Conservation (phyloP, 2,888 invertebrate species). For the Eremobia ochroleuca region DNA sequence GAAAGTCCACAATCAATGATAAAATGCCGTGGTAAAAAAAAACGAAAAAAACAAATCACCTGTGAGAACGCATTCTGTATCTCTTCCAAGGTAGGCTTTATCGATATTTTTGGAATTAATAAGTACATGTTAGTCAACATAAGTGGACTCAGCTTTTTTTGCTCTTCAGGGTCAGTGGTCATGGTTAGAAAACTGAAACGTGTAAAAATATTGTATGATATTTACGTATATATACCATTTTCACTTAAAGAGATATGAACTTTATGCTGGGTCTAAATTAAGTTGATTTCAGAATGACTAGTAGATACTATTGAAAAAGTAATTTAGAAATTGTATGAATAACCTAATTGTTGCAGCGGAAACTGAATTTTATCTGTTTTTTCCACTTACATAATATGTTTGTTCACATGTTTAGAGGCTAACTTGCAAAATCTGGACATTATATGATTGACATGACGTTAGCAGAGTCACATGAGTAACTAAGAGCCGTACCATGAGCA, state of each 20-base stretch:
- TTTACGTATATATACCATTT: too few species aligned
- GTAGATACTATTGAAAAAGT: neutral
- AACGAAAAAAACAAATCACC: conserved; percentile 73
- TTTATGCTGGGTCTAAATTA: neutral
- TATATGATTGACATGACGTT: too few species aligned
- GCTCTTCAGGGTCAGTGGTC: conserved; percentile 86
- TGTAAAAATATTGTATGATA: conserved; percentile 3
- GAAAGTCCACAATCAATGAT: too few species aligned
- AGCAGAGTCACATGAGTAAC: too few species aligned
- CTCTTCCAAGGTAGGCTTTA: conserved; percentile 93
- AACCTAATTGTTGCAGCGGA: neutral
- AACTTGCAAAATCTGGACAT: too few species aligned
- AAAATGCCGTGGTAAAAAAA: too few species aligned
- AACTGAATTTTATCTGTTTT: neutral
- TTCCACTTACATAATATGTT: too few species aligned
- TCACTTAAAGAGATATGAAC: neutral
- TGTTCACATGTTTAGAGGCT: too few species aligned
- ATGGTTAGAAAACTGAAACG: conserved; percentile 85
- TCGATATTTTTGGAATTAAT: conserved; percentile 92
- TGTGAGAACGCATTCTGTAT: conserved; percentile 93
- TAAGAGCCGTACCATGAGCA: too few species aligned
- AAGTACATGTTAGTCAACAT: conserved; percentile 92
- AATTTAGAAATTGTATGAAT: too few species aligned
- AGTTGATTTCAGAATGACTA: neutral
- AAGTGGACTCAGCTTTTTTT: conserved; percentile 89